These are phyloP conservation scores for Bucorvus abyssinicus DNA, from an alignment of 2,797 vertebrate genomes.

Conservation along the genomic window DNA sequence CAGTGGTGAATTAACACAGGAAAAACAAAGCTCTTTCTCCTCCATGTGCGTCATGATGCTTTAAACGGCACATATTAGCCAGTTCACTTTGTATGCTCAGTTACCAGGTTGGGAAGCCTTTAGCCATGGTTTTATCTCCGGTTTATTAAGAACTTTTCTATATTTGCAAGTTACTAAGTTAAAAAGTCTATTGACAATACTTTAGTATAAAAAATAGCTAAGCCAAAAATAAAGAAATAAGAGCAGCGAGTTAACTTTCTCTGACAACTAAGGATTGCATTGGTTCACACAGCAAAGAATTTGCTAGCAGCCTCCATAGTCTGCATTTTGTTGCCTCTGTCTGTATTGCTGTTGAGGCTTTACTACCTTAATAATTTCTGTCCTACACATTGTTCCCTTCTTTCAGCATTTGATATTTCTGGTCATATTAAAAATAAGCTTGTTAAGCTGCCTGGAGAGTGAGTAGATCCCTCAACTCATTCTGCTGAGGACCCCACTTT, in stretches of 20 bases:
- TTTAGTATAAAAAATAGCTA: neutral
- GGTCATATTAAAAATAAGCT: neutral
- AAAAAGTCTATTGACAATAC: neutral
- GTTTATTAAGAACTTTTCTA: neutral
- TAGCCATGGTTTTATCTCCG: neutral
- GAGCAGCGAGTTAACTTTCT: neutral
- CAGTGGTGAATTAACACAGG: neutral
- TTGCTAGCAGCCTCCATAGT: neutral
- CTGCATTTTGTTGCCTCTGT: neutral
- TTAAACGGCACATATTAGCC: neutral
- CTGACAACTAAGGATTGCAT: neutral
- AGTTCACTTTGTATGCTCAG: neutral
- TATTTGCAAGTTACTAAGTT: neutral
- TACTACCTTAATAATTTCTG: neutral
- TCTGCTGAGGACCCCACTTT: neutral
- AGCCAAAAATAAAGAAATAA: neutral
- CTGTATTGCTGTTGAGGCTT: neutral
- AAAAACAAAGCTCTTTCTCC: neutral
- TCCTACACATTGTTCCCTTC: neutral
- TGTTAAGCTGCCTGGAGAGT: neutral
- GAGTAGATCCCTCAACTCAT: neutral
- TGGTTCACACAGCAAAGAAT: neutral
- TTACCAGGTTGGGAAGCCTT: neutral
- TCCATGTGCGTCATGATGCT: rapidly evolving
- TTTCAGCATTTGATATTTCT: neutral